phyloP scores from a whole-genome alignment of 2,113 vertebrate genomes.

The Panthera uncia region DNA sequence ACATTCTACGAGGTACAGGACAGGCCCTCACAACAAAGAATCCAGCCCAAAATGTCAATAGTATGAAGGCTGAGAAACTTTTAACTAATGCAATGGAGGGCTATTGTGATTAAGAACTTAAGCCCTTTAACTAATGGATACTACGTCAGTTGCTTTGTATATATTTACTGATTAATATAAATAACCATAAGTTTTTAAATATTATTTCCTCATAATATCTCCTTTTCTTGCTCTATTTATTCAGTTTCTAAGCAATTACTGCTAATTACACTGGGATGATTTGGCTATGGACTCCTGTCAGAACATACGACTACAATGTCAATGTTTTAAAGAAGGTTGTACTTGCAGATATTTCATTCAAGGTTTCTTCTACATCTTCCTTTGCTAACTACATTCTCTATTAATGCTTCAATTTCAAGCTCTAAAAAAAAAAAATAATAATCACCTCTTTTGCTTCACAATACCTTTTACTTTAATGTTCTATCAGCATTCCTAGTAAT shows the following conservation, averaged over 20 bases:
- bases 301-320: not conserved
- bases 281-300: not conserved
- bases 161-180: not conserved
- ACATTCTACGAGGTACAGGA: not conserved
- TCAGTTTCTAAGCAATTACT: not conserved
- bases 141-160: not conserved
- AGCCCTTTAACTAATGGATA: not conserved
- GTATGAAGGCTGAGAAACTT: not conserved
- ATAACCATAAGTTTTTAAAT: not conserved
- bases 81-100: not conserved
- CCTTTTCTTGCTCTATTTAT: not conserved
- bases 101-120: not conserved
- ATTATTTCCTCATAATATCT: not conserved
- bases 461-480: not conserved
- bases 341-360: not conserved
- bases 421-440: not conserved
- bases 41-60: not conserved
- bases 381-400: constrained; percentile 15
- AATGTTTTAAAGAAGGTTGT: not conserved
- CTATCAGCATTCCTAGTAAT: not conserved
- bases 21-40: not conserved
- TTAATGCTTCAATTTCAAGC: not conserved
- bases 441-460: not conserved
- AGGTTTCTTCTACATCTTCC: not conserved
- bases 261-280: not conserved